Base-by-base conservation (phyloP, 2,888 invertebrate species). In the Tetramorium bicarinatum region DNA sequence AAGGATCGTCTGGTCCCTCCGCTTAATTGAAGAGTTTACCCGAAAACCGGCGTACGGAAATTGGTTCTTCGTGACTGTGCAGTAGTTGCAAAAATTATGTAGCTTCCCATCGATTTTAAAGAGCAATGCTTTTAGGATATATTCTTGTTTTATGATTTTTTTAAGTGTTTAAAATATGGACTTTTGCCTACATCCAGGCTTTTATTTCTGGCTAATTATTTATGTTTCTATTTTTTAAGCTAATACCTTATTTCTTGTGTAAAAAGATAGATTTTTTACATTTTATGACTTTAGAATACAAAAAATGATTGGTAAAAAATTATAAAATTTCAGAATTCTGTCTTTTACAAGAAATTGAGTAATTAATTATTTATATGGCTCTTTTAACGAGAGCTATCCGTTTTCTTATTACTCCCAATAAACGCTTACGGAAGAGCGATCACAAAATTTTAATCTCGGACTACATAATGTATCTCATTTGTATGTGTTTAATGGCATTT, bases 1-100 rank as follows among this genome's bases (percentile, higher is more conserved):
- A 85, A 84, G 49, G 59, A 75, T 52, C 75, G 56, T 47, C 64
- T 83, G 25, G 49, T 52, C 56, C 25, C 38, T 44, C 18, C 54
- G 44, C 21, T 79, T 64, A 59, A 67, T 79, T 67, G 47, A 59
- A 13, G 44, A 34, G 56, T 21, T 71, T 44, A 2, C 2, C 44
- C 71, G 44, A 71, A 69, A 69, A 54, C 9, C 29, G 8, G 15
- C 15, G 15, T 7, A 7, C 18, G 38, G 21, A 44, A 56, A 56
- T 72, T 59, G n/a, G 11, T 69, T 69, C 47, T 21, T 18, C n/a
- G 18, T 34, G 6, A 38, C 21, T 21, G 18, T 3, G n/a, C 47
- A 21, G 21, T 69, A n/a, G 2, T 71, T 15, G 15, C 13, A 9
- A 47, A 74, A 74, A n/a, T 29, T 38, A 9, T 8, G 44, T 13